Percentiles rank a stretch among this genome's conserved stretches.
Conservation (phyloP, 2,797 vertebrate species). For the Leontocebus nigricollis region DNA sequence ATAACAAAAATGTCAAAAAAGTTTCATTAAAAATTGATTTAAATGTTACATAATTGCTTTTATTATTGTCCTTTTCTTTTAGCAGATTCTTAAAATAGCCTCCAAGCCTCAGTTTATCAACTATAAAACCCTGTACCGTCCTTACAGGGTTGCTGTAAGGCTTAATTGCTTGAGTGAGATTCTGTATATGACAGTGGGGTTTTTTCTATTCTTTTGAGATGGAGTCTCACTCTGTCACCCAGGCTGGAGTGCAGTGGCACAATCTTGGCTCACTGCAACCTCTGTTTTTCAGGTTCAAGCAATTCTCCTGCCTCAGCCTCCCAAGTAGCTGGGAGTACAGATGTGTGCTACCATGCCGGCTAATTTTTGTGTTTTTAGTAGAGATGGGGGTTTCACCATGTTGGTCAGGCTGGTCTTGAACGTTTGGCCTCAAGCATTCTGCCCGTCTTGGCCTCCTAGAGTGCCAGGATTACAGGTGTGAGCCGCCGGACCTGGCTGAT, state of each 20-base stretch:
- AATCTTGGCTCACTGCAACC: neutral
- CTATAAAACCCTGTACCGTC: neutral
- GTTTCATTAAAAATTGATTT: constrained; percentile 43
- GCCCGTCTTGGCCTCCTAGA: no score
- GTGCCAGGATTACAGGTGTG: no score
- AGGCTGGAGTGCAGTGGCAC: neutral
- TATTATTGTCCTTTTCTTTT: neutral
- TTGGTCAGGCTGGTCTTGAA: no score
- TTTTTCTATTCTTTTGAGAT: neutral
- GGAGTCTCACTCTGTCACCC: neutral
- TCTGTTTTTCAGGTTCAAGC: neutral
- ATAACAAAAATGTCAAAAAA: neutral
- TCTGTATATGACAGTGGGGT: neutral
- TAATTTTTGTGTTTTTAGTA: no score
- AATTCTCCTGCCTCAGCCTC: neutral
- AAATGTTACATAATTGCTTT: neutral
- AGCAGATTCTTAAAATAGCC: neutral
- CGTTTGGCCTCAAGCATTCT: no score
- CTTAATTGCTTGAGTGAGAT: neutral
- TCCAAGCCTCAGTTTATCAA: neutral
- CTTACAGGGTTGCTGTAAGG: neutral
- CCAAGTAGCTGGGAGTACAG: neutral
- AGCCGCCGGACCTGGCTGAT: no score
- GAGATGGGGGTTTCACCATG: no score
- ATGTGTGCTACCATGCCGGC: no score